Base-by-base conservation (phyloP, 1,140 invertebrate species). In the Meloidogyne chitwoodi region DNA sequence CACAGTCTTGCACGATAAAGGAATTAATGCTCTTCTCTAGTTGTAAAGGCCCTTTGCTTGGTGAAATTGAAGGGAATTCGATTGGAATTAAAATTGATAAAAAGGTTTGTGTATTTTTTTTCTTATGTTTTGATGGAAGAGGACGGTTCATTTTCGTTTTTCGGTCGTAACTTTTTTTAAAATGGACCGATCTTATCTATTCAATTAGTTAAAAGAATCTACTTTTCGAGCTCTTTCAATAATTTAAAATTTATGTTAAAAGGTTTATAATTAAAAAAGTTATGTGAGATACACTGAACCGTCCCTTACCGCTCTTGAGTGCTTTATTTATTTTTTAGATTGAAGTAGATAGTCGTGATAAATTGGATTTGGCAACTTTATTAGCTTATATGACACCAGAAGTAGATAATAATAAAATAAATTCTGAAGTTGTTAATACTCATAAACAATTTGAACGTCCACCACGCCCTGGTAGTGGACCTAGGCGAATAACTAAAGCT, bases 11-110 rank as follows among this genome's bases (percentile, higher is more conserved):
- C 68, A 83, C 84, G n/a, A 87, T 86, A 74, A 86, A 86, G 71
- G 84, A 86, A 67, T 66, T 81, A 29, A 86, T 86, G 84, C 81
- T 86, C 10, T 86, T 82, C 74, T 87, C 85, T 1, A 79, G 76
- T 66, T 86, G 84, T 76, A 86, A 86, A 64, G 84, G 82, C 0
- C 82, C 85, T 34, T 83, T 86, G 67, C 70, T 86, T 12, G 67
- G 76, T 31, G 79, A 87, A 69, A 79, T 84, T 71, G 66, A 79
- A 26, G 76, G 79, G 0, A 71, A 78, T 56, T 82, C 80, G 4
- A 31, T 73, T 62, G 84, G 86, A 41, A 79, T 86, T 2, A 78
- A 80, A 38, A 77, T 86, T 41, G 74, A 77, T 34, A 87, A 87
- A 68, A 87, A 87, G 77, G 84, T 87, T 26, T 48, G 79, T 68